Percentiles rank a stretch among this genome's conserved stretches.
phyloP scores from a whole-genome alignment of 2,888 invertebrate species.

The Podabrus alpinus region DNA sequence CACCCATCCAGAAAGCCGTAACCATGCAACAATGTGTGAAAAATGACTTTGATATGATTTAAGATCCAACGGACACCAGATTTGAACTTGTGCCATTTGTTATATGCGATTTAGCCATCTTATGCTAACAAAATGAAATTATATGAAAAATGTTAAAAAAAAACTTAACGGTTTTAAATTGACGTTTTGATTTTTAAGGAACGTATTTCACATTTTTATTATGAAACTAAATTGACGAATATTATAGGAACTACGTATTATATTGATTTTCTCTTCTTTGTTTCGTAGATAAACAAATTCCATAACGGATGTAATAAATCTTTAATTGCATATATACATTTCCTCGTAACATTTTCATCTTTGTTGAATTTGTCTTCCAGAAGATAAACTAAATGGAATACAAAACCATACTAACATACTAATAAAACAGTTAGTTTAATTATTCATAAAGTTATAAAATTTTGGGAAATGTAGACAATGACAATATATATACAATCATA shows the following conservation, averaged over 20 bases:
- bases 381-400: neutral
- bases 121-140: conserved; percentile 7
- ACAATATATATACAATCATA: neutral
- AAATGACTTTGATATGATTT: conserved; percentile 23
- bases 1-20: conserved; percentile 18
- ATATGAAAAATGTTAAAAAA: neutral
- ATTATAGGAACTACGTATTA: neutral
- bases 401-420: neutral
- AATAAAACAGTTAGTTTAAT: neutral
- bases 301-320: neutral
- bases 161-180: neutral
- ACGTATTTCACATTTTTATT: neutral
- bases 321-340: neutral
- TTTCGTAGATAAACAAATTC: neutral
- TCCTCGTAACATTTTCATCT: neutral
- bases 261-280: neutral
- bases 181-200: neutral
- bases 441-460: neutral
- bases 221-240: too few species aligned
- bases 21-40: conserved; percentile 22
- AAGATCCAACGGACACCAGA: conserved; percentile 14
- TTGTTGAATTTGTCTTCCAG: neutral
- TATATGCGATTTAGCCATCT: conserved; percentile 8
- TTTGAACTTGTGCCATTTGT: conserved; percentile 16
- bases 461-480: neutral